Conservation (phyloP, 64 coral and sea anemone genomes). For the Dendrophyllia cribrosa region DNA sequence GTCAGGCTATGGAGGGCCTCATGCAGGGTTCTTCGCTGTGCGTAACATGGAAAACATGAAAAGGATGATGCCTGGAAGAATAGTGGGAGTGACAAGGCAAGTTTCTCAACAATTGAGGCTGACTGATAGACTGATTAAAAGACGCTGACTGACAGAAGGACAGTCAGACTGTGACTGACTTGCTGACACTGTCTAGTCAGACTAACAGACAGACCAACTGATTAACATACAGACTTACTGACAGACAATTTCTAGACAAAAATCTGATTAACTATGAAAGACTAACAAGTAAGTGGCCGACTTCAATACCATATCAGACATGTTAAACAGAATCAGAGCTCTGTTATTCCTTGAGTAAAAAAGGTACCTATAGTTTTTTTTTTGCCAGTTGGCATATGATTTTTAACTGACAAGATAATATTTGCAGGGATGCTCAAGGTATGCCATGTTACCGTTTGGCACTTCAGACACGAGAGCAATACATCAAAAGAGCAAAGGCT, state of each 20-base stretch:
- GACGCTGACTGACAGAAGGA: background rate
- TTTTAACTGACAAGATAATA: background rate
- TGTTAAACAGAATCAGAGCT: too few relatives aligned
- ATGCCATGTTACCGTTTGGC: conserved; percentile 85
- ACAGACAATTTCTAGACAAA: background rate
- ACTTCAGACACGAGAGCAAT: conserved; percentile 97
- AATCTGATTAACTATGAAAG: background rate
- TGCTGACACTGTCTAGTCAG: background rate
- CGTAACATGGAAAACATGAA: conserved; percentile 86
- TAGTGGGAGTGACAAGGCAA: conserved; percentile 98
- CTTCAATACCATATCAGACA: too few relatives aligned
- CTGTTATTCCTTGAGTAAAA: background rate
- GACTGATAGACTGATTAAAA: too few relatives aligned
- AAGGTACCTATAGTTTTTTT: too few relatives aligned
- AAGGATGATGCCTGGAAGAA: conserved; percentile 90
- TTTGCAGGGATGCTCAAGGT: conserved; percentile 82
- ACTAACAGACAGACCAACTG: background rate
- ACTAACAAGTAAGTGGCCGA: too few relatives aligned
- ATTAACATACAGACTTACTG: background rate
- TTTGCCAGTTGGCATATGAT: too few relatives aligned
- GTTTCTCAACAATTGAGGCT: too few relatives aligned
- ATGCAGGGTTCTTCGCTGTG: conserved; percentile 98
- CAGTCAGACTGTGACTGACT: background rate
- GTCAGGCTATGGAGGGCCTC: conserved; percentile 96
- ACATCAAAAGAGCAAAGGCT: conserved; percentile 95